Base-by-base conservation (phyloP, 37 sponge, comb jelly and placozoan species). In the Cladorhizidae sp. region DNA sequence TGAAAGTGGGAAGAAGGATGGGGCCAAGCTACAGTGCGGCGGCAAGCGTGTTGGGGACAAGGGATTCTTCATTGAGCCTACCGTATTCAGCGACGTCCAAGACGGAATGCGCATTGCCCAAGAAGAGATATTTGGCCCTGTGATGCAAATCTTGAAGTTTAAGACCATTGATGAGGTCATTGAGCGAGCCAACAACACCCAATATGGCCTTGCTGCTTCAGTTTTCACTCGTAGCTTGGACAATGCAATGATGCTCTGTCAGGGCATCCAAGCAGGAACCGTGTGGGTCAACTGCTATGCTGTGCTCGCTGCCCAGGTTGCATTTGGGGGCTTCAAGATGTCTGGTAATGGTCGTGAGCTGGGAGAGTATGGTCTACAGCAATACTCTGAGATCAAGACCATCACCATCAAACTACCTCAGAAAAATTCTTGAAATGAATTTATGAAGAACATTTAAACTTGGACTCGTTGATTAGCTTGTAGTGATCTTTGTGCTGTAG, bases 81-180 rank as follows among this genome's bases (percentile, higher is more conserved):
- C 99, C 14, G 93, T 98, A 43, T 98, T 98, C 74, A 88, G 83
- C 26, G 87, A 87, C 26, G 99, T 98, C 55, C 69, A 79, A 40
- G 99, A 98, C 62, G 86, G 92, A 58, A 98, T 98, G 99, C 82
- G 88, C 18, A 98, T 98, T 82, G 89, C 97, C 35, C 63, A 91
- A 50, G 97, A 98, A 72, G 99, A 98, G 91, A 98, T 98, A 56
- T 98, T 98, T 75, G 99, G 99, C 11, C 99, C 99, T 17, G 99
- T 98, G 56, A 95, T 96, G 99, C 99, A 96, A 79, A 98, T 98
- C 55, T 65, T 91, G 77, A 94, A 96, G 75, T 98, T 98, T 87
- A 94, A 91, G 84, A 93, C 87, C 40, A 75, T 93, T 2, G 99
- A 98, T 51, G 99, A 98, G 61, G 95, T 98, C 45, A 93, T 98